A percentile compares a stretch with the other conserved stretches of the same genome.
Evolutionary conservation across 2,888 invertebrate species (phyloP).

Genomic region (Philereme vetulata): DNA sequence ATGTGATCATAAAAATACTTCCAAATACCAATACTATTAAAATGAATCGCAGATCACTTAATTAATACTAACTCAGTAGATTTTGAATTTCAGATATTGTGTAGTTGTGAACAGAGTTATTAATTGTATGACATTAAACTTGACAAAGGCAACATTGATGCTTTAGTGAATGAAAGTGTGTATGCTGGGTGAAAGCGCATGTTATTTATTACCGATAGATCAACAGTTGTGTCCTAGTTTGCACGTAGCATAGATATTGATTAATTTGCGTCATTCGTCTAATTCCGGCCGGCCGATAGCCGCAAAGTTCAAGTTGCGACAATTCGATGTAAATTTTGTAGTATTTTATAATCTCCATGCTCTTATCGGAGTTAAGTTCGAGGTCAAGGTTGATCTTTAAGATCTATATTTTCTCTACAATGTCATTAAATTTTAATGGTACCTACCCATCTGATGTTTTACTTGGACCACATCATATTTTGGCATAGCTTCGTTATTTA

Average conservation of each 20-base stretch:
- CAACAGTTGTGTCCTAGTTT: conserved; percentile 33
- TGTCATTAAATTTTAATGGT: no score
- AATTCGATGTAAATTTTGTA: conserved; percentile 4
- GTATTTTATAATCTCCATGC: not conserved
- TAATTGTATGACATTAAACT: not conserved
- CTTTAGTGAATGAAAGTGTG: conserved; percentile 6
- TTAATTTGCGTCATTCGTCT: conserved; percentile 31
- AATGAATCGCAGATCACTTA: no score
- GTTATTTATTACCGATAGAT: conserved; percentile 29
- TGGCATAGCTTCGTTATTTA: not conserved
- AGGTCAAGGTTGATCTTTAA: not conserved
- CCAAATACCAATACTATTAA: no score
- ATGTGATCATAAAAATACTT: no score
- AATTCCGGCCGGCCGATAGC: conserved; percentile 30
- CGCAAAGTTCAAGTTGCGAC: conserved; percentile 27
- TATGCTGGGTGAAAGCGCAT: conserved; percentile 22
- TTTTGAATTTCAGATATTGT: no score
- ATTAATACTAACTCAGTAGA: no score
- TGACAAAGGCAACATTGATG: not conserved
- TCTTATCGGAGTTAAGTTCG: not conserved
- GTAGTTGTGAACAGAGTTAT: no score
- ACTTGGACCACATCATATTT: not conserved
- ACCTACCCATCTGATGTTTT: no score
- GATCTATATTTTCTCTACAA: no score
- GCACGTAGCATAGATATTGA: conserved; percentile 24